Conservation (phyloP, 1,140 invertebrate genomes). For the Aporrectodea caliginosa region DNA sequence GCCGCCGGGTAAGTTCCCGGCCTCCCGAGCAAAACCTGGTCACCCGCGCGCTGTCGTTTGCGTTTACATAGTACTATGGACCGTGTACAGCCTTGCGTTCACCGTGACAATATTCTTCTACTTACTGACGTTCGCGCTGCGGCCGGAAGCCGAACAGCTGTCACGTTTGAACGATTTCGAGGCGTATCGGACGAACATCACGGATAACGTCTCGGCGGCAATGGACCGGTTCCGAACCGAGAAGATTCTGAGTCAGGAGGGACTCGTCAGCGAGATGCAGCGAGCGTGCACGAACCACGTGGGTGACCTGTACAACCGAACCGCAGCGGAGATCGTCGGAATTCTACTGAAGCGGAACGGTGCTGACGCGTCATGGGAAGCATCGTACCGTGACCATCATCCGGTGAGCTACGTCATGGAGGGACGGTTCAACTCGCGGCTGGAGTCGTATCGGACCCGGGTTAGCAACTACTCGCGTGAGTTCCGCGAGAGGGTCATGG, state of each 20-base stretch:
- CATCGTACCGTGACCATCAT: conserved; percentile 17
- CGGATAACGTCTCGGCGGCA: neutral
- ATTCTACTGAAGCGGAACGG: conserved; percentile 17
- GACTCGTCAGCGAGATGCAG: neutral
- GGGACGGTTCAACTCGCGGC: neutral
- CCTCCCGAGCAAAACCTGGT: neutral
- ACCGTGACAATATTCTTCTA: neutral
- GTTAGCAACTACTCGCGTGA: neutral
- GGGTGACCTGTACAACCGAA: neutral
- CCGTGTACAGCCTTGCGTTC: neutral
- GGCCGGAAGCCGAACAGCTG: neutral
- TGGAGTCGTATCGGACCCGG: neutral
- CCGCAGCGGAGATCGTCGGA: conserved; percentile 13
- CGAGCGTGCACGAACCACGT: neutral
- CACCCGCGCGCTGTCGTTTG: neutral
- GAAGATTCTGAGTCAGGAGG: neutral
- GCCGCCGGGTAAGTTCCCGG: neutral
- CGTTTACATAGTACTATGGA: neutral
- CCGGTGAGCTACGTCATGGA: neutral
- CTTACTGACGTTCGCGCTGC: neutral
- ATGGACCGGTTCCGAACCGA: neutral
- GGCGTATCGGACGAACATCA: neutral
- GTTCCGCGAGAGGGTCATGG: neutral
- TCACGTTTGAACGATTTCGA: neutral
- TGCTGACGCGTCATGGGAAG: neutral